Conservation (phyloP, 2,113 vertebrate genomes). For the Tretioscincus oriximinensis region DNA sequence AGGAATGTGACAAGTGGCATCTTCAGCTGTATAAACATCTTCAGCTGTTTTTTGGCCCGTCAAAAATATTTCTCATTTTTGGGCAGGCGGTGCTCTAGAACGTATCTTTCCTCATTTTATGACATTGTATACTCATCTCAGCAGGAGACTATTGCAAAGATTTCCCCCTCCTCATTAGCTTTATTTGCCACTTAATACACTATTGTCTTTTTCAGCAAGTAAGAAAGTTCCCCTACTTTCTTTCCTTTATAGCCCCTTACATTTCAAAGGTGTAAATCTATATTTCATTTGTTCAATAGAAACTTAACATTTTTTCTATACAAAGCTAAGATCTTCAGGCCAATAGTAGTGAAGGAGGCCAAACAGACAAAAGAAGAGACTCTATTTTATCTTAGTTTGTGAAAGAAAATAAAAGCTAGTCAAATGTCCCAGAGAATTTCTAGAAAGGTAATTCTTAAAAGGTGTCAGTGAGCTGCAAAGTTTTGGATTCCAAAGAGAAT, state of each 20-base stretch:
- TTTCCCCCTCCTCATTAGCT: background rate
- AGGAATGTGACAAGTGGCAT: constrained; percentile 16
- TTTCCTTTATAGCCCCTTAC: background rate
- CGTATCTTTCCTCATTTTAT: constrained; percentile 11
- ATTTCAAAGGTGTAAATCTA: constrained; percentile 18
- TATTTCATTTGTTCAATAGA: background rate
- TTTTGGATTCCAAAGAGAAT: constrained; percentile 2
- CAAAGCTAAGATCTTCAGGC: background rate
- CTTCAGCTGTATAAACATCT: constrained; percentile 53
- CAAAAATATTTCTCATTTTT: constrained; percentile 30
- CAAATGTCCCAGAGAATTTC: constrained; percentile 15
- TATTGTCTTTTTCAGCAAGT: constrained; percentile 22
- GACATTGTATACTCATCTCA: constrained; percentile 16
- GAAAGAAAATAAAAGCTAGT: background rate
- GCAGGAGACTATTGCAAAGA: background rate
- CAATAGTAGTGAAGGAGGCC: background rate
- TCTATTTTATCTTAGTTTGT: background rate
- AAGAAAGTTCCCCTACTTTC: background rate
- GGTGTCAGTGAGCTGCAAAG: background rate
- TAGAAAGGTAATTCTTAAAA: background rate
- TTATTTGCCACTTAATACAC: background rate
- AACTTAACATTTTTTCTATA: background rate
- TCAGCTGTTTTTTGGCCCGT: constrained; percentile 20
- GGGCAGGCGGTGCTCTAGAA: constrained; percentile 33
- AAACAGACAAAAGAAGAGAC: background rate